Evolutionary conservation across 2,888 invertebrate genomes (phyloP).

Genomic region (Lepeophtheirus nordmannii): DNA sequence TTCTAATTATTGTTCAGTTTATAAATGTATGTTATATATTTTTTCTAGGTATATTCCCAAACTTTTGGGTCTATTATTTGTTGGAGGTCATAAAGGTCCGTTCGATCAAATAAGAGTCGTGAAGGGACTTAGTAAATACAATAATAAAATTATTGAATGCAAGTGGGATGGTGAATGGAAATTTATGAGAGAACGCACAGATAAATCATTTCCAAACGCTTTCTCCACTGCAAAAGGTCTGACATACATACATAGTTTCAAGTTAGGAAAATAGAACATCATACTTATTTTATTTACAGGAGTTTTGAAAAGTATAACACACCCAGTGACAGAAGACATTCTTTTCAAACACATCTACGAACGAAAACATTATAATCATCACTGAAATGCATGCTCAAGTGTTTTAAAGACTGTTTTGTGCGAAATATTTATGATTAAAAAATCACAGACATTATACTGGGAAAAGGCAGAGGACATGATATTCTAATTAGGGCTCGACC

Average conservation of each 20-base stretch:
- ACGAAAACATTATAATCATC: slow-evolving; percentile 30
- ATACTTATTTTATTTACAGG: slow-evolving; percentile 40
- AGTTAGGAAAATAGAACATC: neutral
- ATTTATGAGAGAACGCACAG: slow-evolving; percentile 85
- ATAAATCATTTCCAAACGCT: slow-evolving; percentile 90
- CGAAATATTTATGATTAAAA: too few species aligned
- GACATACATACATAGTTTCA: too few species aligned
- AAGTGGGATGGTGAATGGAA: slow-evolving; percentile 61
- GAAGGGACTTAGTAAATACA: slow-evolving; percentile 54
- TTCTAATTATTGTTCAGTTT: neutral
- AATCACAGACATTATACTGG: too few species aligned
- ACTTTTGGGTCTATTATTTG: slow-evolving; percentile 48
- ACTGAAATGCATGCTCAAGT: neutral
- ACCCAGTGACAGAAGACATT: slow-evolving; percentile 68
- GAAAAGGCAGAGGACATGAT: too few species aligned
- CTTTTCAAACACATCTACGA: slow-evolving; percentile 56
- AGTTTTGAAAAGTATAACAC: slow-evolving; percentile 60
- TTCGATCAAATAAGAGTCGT: slow-evolving; percentile 54
- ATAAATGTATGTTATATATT: slow-evolving; percentile 24
- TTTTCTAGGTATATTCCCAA: slow-evolving; percentile 46
- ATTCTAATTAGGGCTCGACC: too few species aligned
- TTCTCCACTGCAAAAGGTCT: slow-evolving; percentile 61
- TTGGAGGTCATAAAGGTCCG: slow-evolving; percentile 51
- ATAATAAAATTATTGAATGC: slow-evolving; percentile 94
- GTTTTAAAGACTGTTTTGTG: too few species aligned